Percentiles rank a stretch among this genome's conserved stretches.
These are phyloP conservation scores for Lagopus muta DNA, from an alignment of 2,113 vertebrate genomes.

Conservation along the genomic window DNA sequence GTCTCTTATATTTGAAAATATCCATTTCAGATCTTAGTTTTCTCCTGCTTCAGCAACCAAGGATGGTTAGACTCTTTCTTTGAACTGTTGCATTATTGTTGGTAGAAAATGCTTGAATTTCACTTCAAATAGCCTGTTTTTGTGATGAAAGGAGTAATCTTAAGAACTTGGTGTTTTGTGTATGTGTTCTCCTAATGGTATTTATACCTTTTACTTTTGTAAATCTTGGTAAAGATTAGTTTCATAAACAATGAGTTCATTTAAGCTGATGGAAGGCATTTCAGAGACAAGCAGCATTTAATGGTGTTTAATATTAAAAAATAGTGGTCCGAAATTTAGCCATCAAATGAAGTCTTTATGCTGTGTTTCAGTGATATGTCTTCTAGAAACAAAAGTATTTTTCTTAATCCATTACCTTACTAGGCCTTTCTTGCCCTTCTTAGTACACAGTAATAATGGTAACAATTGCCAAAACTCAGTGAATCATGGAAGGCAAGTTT, in stretches of 20 bases:
- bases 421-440: not conserved
- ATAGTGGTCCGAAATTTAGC: too few species aligned
- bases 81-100: not conserved
- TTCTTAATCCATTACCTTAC: constrained; percentile 47
- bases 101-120: not conserved
- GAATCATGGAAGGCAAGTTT: constrained; percentile 24
- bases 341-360: not conserved
- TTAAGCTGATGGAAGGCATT: not conserved
- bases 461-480: not conserved
- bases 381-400: not conserved
- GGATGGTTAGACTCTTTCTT: not conserved
- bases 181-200: not conserved
- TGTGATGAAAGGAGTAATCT: not conserved
- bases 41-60: not conserved
- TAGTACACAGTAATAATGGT: not conserved
- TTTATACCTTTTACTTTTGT: not conserved
- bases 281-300: not conserved
- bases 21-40: not conserved
- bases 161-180: not conserved
- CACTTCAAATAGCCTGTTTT: not conserved
- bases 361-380: too few species aligned
- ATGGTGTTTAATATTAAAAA: too few species aligned
- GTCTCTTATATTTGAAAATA: not conserved
- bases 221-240: not conserved
- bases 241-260: not conserved